Evolutionary conservation across 1,140 invertebrate species (phyloP).

Genomic region (Drosophila rhopaloa): DNA sequence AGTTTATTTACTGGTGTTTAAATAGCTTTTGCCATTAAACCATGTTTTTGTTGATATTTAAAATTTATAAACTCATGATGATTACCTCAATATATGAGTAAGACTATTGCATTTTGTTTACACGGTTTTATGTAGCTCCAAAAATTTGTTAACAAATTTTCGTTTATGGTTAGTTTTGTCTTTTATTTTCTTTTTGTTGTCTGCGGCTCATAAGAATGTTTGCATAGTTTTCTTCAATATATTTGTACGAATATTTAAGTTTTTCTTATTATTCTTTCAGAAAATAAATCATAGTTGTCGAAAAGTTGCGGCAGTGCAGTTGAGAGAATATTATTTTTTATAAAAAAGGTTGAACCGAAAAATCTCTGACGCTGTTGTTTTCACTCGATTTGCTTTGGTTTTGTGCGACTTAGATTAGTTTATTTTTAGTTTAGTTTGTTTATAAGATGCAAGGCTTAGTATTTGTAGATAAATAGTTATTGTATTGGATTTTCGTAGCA

Average conservation of each 20-base stretch:
- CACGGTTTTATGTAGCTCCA: conserved; percentile 55
- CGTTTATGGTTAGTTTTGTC: conserved; percentile 41
- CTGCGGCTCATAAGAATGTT: conserved; percentile 68
- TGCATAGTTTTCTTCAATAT: conserved; percentile 46
- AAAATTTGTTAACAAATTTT: conserved; percentile 42
- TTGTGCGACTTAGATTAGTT: conserved; percentile 69
- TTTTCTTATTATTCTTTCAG: conserved; percentile 39
- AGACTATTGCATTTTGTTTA: conserved; percentile 76
- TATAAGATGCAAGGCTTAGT: conserved; percentile 74
- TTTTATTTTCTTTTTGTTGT: conserved; percentile 32
- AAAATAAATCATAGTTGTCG: conserved; percentile 73
- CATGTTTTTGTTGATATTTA: neutral
- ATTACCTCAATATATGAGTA: conserved; percentile 71
- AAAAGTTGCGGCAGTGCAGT: conserved; percentile 81
- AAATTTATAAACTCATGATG: neutral
- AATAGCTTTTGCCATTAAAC: no score
- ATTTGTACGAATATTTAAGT: conserved; percentile 38
- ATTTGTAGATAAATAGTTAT: conserved; percentile 57
- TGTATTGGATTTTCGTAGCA: conserved; percentile 46
- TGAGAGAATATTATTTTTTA: conserved; percentile 59
- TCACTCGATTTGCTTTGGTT: conserved; percentile 46
- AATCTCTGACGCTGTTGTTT: conserved; percentile 49
- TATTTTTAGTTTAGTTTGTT: conserved; percentile 33
- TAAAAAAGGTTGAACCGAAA: conserved; percentile 42
- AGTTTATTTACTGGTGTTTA: no score